Evolutionary conservation across 2,797 vertebrate genomes (phyloP).

Genomic region (Ctenopoma multispine): DNA sequence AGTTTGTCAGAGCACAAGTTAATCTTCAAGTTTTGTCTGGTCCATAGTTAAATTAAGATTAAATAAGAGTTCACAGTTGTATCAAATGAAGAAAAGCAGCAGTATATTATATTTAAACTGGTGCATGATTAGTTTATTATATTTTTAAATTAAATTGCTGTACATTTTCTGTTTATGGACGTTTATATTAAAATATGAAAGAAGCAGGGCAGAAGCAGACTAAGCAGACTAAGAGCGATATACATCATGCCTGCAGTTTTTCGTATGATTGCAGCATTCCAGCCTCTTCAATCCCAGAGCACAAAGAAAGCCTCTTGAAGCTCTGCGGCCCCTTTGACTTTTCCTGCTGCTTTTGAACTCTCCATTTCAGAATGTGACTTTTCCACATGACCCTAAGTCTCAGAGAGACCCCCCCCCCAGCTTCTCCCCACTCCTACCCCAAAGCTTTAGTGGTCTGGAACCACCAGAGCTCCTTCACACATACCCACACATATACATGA

Average conservation of each 20-base stretch:
- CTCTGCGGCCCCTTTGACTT: constrained; percentile 76
- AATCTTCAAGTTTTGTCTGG: not conserved
- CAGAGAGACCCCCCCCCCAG: constrained; percentile 48
- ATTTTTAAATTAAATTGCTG: not conserved
- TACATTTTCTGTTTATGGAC: not conserved
- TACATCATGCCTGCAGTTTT: constrained; percentile 29
- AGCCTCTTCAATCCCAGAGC: constrained; percentile 55
- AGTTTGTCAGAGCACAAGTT: not conserved
- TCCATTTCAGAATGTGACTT: constrained; percentile 80
- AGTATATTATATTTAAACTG: not conserved
- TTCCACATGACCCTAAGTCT: constrained; percentile 80
- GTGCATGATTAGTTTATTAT: too few relatives aligned
- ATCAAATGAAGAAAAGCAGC: not conserved
- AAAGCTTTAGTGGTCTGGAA: constrained; percentile 75
- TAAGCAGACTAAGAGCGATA: constrained; percentile 14
- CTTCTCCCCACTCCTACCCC: constrained; percentile 22
- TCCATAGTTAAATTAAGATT: not conserved
- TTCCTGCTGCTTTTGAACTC: constrained; percentile 79
- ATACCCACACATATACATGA: constrained; percentile 61
- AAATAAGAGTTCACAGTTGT: not conserved
- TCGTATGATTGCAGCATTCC: constrained; percentile 51
- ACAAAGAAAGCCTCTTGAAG: constrained; percentile 76
- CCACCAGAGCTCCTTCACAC: constrained; percentile 67
- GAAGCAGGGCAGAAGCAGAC: constrained; percentile 2
- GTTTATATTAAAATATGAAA: not conserved